A percentile compares a stretch with the other conserved stretches of the same genome.
These are phyloP conservation scores for Drosophila ambigua DNA, from an alignment of 1,140 invertebrate genomes.

Conservation along the genomic window DNA sequence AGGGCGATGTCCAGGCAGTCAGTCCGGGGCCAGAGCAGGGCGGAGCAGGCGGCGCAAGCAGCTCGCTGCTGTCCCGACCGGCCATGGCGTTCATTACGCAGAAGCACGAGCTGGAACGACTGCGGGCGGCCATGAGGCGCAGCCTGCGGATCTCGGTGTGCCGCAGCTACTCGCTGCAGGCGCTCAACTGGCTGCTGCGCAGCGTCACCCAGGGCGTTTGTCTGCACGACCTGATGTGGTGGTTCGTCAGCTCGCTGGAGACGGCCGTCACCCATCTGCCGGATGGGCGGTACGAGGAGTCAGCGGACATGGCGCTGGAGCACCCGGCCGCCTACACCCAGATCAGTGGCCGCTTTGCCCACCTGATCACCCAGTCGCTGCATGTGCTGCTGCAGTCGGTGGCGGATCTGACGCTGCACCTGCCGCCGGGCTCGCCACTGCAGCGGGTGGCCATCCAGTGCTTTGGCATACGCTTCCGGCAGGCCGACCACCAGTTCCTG, in stretches of 20 bases:
- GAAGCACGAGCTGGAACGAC: conserved; percentile 91
- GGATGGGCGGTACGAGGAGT: conserved; percentile 67
- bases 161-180: conserved; percentile 92
- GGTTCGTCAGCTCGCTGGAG: conserved; percentile 92
- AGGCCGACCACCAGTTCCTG: conserved; percentile 96
- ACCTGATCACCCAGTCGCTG: conserved; percentile 92
- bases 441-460: conserved; percentile 97
- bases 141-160: conserved; percentile 93
- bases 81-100: conserved; percentile 94
- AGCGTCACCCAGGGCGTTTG: conserved; percentile 95
- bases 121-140: conserved; percentile 93
- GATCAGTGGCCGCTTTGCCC: conserved; percentile 91
- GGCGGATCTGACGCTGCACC: conserved; percentile 95
- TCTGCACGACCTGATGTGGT: conserved; percentile 97
- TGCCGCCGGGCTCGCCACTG: conserved; percentile 93
- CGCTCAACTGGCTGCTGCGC: conserved; percentile 96
- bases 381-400: conserved; percentile 96
- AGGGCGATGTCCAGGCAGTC: neutral
- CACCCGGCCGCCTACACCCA: conserved; percentile 92
- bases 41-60: conserved; percentile 24
- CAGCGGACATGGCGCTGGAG: conserved; percentile 87
- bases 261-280: conserved; percentile 77
- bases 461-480: conserved; percentile 95
- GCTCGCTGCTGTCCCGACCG: conserved; percentile 86
- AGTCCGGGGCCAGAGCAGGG: neutral